Conservation (phyloP, 2,113 vertebrate species). For the Mirounga angustirostris region DNA sequence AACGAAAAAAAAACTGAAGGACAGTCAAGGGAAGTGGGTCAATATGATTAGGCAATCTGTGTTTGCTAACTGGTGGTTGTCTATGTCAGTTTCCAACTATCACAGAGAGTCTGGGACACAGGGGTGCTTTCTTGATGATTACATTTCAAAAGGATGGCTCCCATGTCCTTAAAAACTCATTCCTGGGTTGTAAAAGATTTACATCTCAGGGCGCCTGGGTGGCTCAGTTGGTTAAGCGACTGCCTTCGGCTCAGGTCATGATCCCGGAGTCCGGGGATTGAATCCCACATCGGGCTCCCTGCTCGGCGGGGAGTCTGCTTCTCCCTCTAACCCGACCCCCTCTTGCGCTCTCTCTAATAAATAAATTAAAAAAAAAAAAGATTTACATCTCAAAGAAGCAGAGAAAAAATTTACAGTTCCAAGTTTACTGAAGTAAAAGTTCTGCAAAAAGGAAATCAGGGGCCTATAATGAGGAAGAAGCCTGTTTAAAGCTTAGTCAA, state of each 20-base stretch:
- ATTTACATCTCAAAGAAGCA: constrained; percentile 39
- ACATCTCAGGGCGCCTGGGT: background rate
- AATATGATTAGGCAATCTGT: background rate
- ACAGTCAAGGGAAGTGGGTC: background rate
- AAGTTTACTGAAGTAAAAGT: constrained; percentile 42
- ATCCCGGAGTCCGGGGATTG: no score
- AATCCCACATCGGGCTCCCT: no score
- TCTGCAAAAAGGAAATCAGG: background rate
- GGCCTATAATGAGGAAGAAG: background rate
- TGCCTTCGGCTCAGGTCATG: no score
- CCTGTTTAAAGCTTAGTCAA: constrained; percentile 33
- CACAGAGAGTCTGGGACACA: background rate
- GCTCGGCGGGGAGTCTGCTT: no score
- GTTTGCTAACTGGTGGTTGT: constrained; percentile 32
- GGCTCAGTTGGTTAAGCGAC: no score
- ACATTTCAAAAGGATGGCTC: constrained; percentile 44
- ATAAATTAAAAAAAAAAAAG: background rate
- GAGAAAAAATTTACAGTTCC: constrained; percentile 7
- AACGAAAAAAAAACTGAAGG: background rate
- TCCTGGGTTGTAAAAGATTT: background rate
- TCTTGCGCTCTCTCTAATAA: no score
- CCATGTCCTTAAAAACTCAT: background rate
- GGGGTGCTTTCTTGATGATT: constrained; percentile 35
- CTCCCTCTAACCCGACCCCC: no score
- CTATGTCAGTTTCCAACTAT: background rate